A percentile compares a stretch with the other conserved stretches of the same genome.
These are phyloP conservation scores for Ciconia nigra DNA, from an alignment of 2,797 vertebrate genomes.

Conservation along the genomic window DNA sequence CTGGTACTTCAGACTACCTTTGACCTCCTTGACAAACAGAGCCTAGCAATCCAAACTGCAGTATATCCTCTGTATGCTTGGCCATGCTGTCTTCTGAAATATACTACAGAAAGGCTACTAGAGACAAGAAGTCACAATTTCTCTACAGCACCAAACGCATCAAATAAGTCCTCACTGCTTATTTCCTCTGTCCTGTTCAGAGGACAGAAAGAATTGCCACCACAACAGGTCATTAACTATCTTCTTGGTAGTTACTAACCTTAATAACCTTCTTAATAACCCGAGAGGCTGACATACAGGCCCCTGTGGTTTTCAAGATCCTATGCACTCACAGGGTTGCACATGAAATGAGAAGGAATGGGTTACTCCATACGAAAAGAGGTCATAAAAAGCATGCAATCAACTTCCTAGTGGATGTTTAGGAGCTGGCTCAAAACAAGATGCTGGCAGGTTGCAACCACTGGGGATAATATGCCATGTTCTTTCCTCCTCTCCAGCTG, in stretches of 20 bases:
- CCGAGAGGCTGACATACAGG: neutral
- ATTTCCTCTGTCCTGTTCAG: neutral
- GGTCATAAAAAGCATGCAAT: neutral
- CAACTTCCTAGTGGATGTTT: neutral
- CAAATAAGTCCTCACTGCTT: neutral
- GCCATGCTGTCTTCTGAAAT: neutral
- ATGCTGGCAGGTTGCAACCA: neutral
- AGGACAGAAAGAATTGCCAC: neutral
- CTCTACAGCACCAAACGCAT: neutral
- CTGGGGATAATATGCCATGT: neutral
- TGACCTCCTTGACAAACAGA: neutral
- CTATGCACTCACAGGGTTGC: neutral
- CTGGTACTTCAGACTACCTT: neutral
- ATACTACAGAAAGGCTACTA: neutral
- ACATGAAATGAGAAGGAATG: neutral
- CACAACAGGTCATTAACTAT: neutral
- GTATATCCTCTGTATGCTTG: neutral
- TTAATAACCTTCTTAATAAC: neutral
- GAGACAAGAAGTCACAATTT: neutral
- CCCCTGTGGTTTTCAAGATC: neutral
- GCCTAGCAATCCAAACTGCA: neutral
- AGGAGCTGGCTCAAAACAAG: neutral
- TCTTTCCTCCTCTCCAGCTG: neutral
- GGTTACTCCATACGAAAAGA: neutral
- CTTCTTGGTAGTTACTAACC: neutral